phyloP scores from a whole-genome alignment of 2,113 vertebrate species.

The Engraulis encrasicolus region DNA sequence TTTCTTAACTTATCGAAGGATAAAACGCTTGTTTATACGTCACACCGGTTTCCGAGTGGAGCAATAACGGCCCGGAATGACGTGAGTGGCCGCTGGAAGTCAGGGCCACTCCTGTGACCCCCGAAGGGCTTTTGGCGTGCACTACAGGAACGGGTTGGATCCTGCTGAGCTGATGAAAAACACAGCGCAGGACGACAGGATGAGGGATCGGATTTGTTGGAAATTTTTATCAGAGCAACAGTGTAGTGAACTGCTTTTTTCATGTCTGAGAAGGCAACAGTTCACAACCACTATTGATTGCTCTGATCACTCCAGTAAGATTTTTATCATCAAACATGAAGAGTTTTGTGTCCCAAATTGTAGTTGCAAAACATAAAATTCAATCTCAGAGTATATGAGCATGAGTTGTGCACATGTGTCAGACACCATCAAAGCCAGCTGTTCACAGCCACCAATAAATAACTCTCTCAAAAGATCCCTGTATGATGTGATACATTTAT shows the following conservation, averaged over 20 bases:
- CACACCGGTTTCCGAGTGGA: not conserved
- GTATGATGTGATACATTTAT: not conserved
- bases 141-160: not conserved
- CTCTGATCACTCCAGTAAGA: not conserved
- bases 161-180: not conserved
- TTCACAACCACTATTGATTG: not conserved
- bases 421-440: too few relatives aligned
- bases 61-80: not conserved
- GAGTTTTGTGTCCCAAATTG: too few relatives aligned
- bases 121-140: not conserved
- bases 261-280: not conserved
- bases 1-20: not conserved
- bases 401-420: too few relatives aligned
- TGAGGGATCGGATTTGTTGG: not conserved
- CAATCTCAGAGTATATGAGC: too few relatives aligned
- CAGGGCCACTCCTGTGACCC: not conserved
- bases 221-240: not conserved
- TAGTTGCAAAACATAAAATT: too few relatives aligned
- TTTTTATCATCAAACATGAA: too few relatives aligned
- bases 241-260: not conserved
- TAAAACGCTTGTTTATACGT: not conserved
- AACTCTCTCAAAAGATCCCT: too few relatives aligned
- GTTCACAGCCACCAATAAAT: too few relatives aligned
- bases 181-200: not conserved
- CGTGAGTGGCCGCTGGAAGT: not conserved